These are phyloP conservation scores for Lasiurus borealis DNA, from an alignment of 2,113 vertebrate genomes.

Conservation along the genomic window DNA sequence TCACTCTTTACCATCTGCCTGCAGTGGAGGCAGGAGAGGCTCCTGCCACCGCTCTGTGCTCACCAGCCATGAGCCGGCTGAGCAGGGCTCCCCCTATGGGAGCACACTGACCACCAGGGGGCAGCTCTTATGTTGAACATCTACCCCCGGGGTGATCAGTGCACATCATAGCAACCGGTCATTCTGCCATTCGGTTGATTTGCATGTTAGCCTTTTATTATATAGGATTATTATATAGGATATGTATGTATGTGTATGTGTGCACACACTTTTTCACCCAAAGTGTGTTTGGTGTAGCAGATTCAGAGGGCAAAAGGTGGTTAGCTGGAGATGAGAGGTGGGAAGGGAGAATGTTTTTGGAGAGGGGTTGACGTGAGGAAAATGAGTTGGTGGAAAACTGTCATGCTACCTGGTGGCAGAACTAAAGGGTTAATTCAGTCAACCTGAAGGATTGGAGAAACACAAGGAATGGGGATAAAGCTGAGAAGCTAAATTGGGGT, in stretches of 20 bases:
- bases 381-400: not conserved
- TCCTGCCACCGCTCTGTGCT: no score
- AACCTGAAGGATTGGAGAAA: not conserved
- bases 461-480: not conserved
- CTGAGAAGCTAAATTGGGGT: not conserved
- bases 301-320: not conserved
- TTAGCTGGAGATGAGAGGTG: not conserved
- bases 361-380: not conserved
- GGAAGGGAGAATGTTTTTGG: not conserved
- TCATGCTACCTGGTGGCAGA: not conserved
- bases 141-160: no score
- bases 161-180: no score
- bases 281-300: not conserved
- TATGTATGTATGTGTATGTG: not conserved
- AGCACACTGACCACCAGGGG: no score
- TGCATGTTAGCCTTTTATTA: no score
- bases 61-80: no score
- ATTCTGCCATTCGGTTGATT: no score
- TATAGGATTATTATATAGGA: no score
- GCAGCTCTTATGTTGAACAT: no score
- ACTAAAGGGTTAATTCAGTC: not conserved
- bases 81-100: no score
- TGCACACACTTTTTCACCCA: not conserved
- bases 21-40: no score
- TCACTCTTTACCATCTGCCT: no score